A percentile compares a stretch with the other conserved stretches of the same genome.
phyloP scores from a whole-genome alignment of 1,140 invertebrate species.

The Apis mellifera region Amel_HAv3.1 CM009936.2:7433501-7434000 shows the following conservation, averaged over 20 bases:
- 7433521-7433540: neutral
- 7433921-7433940: slow-evolving; percentile 6
- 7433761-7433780: neutral
- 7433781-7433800: neutral
- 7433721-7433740: neutral
- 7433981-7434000: slow-evolving; percentile 7
- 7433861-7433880: slow-evolving; percentile 31
- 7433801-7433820: neutral
- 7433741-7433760: slow-evolving; percentile 40
- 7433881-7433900: slow-evolving; percentile 50
- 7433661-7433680: neutral
- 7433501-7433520: neutral
- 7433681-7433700: neutral
- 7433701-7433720: neutral
- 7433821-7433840: neutral
- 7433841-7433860: slow-evolving; percentile 2
- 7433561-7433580: neutral
- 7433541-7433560: neutral
- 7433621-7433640: slow-evolving; percentile 32
- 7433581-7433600: neutral
- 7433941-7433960: slow-evolving; percentile 12
- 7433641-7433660: neutral
- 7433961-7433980: slow-evolving; percentile 5
- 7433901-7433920: slow-evolving; percentile 57
- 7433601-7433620: neutral